Evolutionary conservation across 2,113 vertebrate genomes (phyloP), one percentile per base, ranked within the genome.

Genomic region (Corythornis madagascariensis): DNA sequence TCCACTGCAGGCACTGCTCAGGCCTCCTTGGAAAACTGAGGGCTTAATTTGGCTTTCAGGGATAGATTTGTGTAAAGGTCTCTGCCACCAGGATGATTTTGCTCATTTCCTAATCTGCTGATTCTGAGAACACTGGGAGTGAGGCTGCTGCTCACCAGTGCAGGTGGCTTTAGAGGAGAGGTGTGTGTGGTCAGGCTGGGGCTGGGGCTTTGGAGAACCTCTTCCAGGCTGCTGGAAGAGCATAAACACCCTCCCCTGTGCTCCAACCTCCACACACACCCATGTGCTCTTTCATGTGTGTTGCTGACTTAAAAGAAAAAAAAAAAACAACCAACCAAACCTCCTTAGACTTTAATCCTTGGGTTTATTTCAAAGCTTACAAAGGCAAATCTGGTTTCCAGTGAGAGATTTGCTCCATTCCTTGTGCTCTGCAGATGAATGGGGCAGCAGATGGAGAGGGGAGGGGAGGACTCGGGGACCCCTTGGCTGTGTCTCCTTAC

Each of bases 311-410:
- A 3, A 42, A 53, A 20, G 52, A 63, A 83, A 38, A 38, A 38
- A 38, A 10, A 38, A 38, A 9, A 38, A 38, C 9, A 28, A 45
- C n/a, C n/a, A 57, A 40, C 17, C 53, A 15, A 56, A 31, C 29
- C 53, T 56, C 78, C 74, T 96, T 75, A 83, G 88, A 70, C 83
- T 86, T 94, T 89, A 97, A 95, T 95, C 95, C 82, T 80, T 24
- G 87, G 94, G 93, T 94, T 97, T 95, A 93, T 96, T 93, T 92
- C 84, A 81, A 92, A 91, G 94, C 93, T 92, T 76, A 83, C 86
- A 91, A 73, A 94, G 90, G 89, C 90, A 95, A 92, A 95, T 77
- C 95, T 83, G 90, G 88, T 87, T 92, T 93, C 66, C 70, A 84
- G 89, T 78, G 12, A 87, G 91, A 92, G 93, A 92, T 95, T 92